Percentiles rank a stretch among this genome's conserved stretches.
These are phyloP conservation scores for Lottia scabra DNA, from an alignment of 2,888 invertebrate genomes.

Conservation along the genomic window DNA sequence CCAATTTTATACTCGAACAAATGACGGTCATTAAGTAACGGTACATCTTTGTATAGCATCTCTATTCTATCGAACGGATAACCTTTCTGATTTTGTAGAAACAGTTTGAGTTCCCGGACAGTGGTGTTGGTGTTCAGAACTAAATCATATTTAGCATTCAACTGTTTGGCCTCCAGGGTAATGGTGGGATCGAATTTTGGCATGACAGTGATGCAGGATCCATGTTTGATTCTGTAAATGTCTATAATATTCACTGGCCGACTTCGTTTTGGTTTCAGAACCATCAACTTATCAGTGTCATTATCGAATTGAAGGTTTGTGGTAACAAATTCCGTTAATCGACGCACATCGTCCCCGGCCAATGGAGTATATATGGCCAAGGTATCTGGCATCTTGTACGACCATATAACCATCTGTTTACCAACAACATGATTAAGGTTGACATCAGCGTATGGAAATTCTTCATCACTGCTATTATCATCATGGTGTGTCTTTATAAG, in stretches of 20 bases:
- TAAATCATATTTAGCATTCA: constrained; percentile 48
- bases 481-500: constrained; percentile 1
- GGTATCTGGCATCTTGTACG: constrained; percentile 44
- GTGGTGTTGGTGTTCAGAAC: constrained; percentile 45
- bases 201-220: constrained; percentile 48
- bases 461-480: constrained; percentile 2
- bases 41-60: constrained; percentile 47
- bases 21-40: constrained; percentile 47
- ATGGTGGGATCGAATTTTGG: constrained; percentile 42
- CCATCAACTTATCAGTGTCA: constrained; percentile 45
- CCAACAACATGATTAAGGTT: constrained; percentile 41
- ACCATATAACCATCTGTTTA: constrained; percentile 51
- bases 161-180: constrained; percentile 48
- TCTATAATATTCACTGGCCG: constrained; percentile 44
- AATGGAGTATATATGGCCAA: constrained; percentile 50
- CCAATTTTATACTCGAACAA: constrained; percentile 48
- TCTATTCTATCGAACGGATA: constrained; percentile 52
- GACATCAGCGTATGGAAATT: constrained; percentile 25
- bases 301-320: constrained; percentile 43
- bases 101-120: constrained; percentile 48
- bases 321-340: constrained; percentile 46
- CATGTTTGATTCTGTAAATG: constrained; percentile 42
- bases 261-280: constrained; percentile 48
- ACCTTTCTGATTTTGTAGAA: constrained; percentile 48
- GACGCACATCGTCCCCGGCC: constrained; percentile 41